Base-by-base conservation (phyloP, 2,888 invertebrate species). In the Meganola albula region DNA sequence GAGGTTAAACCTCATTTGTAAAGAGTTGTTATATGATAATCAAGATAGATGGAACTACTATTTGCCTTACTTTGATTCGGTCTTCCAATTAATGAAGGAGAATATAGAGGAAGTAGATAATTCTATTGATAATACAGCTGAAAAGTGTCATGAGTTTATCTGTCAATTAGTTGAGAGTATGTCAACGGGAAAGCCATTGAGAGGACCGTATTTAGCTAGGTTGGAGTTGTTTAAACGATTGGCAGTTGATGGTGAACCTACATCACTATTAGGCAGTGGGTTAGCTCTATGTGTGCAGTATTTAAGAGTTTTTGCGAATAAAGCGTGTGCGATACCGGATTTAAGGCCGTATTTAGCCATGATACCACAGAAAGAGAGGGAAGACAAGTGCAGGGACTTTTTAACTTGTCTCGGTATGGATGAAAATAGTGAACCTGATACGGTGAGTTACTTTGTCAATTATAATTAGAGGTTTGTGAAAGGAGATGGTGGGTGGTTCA, bases 261-360 rank as follows among this genome's bases (percentile, higher is more conserved):
- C 73, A 0, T 53, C 62, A 3, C 45, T 90, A 5, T 68, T 90
- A 11, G 92, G 92, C 1, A 90, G 91, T 56, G 88, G 90, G 9
- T 78, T 90, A 8, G 90, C 92, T 12, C 71, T 93, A 16, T 89
- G 96, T 64, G 84, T 92, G 40, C 91, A 93, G 53, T 98, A 96
- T 78, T 93, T 94, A 51, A 75, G 82, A 22, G 88, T 90, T 48
- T 98, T 97, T 75, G 96, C 96, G 2, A 90, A 93, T 55, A 96
- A 96, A 63, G 91, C 93, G 0, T 96, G 96, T 72, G 94, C 94
- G 39, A 93, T 95, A 38, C 90, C 91, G 5, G 98, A 98, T 69
- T 83, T 98, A 28, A 89, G 90, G 40, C 84, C 91, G 3, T 97
- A 94, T 71, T 69, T 96, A 26, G 79, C 88, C 24, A 87, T 93